A percentile compares a stretch with the other conserved stretches of the same genome.
Evolutionary conservation across 2,797 vertebrate species (phyloP).

Genomic region (Ciconia nigra): DNA sequence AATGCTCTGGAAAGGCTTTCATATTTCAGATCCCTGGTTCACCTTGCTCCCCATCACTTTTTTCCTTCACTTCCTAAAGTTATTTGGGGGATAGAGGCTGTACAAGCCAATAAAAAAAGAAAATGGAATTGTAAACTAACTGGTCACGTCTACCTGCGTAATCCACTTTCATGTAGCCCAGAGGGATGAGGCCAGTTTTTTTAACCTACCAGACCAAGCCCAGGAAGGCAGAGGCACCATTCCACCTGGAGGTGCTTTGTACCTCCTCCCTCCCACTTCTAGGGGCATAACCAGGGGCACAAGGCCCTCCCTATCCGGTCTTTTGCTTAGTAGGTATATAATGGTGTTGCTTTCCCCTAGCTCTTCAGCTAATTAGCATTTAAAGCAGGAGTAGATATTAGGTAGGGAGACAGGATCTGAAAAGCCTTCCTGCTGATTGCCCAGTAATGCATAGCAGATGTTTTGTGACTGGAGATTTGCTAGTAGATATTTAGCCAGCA

Average conservation of each 20-base stretch:
- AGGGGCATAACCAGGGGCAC: neutral
- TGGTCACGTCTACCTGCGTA: neutral
- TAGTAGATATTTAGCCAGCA: constrained; percentile 44
- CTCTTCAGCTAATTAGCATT: neutral
- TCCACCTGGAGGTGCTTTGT: neutral
- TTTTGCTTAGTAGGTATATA: neutral
- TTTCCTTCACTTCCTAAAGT: neutral
- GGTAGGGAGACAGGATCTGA: neutral
- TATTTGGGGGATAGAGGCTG: neutral
- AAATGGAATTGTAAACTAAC: neutral
- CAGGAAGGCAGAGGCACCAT: neutral
- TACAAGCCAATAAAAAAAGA: neutral
- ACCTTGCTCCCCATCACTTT: neutral
- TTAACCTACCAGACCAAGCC: neutral
- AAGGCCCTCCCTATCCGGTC: neutral
- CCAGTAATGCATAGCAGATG: neutral
- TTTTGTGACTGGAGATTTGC: neutral
- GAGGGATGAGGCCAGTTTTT: neutral
- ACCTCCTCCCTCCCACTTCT: neutral
- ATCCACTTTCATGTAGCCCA: neutral
- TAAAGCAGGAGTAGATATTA: neutral
- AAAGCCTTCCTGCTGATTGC: neutral
- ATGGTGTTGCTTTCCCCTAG: neutral
- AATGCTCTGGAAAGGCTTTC: neutral
- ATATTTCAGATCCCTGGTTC: neutral